Conservation (phyloP, 2,797 vertebrate species). For the Heteromormyrus szaboi region DNA sequence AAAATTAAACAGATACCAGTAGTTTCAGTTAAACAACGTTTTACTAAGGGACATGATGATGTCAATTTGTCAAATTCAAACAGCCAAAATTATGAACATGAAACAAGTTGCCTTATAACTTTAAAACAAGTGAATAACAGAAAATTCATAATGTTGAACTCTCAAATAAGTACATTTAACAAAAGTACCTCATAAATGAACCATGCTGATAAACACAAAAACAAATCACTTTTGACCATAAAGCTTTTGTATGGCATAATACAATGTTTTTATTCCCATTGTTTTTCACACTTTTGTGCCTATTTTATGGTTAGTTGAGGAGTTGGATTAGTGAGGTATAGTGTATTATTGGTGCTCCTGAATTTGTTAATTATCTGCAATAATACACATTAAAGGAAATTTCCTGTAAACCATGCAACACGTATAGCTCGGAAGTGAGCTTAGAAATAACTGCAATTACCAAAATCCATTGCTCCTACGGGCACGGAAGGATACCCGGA, state of each 20-base stretch:
- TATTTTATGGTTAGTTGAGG: background rate
- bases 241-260: background rate
- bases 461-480: background rate
- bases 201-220: background rate
- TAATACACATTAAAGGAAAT: background rate
- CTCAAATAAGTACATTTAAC: background rate
- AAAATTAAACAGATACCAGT: background rate
- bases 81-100: background rate
- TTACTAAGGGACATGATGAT: background rate
- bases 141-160: background rate
- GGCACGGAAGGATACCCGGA: background rate
- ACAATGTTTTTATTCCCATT: background rate
- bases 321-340: background rate
- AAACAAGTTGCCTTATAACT: background rate
- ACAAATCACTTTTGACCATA: background rate
- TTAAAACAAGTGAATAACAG: background rate
- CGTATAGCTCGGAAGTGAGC: background rate
- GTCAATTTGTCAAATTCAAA: background rate
- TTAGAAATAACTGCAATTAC: background rate
- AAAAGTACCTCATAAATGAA: background rate
- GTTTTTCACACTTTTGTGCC: background rate
- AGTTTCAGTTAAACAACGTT: background rate
- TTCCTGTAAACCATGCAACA: background rate
- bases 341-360: background rate
- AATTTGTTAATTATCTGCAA: background rate